Base-by-base conservation (phyloP, 64 coral and sea anemone species). In the Orbicella faveolata region DNA sequence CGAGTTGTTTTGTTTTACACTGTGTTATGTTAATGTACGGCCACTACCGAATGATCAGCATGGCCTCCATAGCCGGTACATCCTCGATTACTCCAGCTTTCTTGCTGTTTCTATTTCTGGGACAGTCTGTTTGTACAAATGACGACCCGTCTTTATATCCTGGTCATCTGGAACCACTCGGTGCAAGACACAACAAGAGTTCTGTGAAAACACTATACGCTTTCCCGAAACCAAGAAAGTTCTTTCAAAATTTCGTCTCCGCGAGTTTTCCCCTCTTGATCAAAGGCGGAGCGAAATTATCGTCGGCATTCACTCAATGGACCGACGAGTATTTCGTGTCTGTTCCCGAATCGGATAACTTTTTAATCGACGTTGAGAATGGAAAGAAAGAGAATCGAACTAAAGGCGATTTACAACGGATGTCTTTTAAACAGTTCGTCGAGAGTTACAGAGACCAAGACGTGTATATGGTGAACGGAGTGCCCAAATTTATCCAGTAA, bases 331-430 rank as follows among this genome's bases (percentile, higher is more conserved):
- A 89, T 78, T 78, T 89, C 36, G 10, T 36, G 35, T 68, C 41
- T 79, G 0, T 79, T 48, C 30, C 72, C 2, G 75, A 79, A 67
- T 59, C 74, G 7, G 65, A 79, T 2, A 78, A 41, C 19, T 39
- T 63, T 48, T 23, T 4, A 6, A 77, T 89, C 77, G 87, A 78
- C 36, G 76, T 65, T 10, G 87, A 89, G 36, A 36, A 79, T 66
- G 87, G 69, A 2, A 89, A 89, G 87, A 89, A 89, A 41, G 87
- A 89, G 61, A 79, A 89, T 67, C 72, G 87, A 20, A 64, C 75
- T 26, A 66, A 66, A 61, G 55, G 34, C 15, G 36, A 75, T 34
- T 53, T 54, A 23, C 37, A 57, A 68, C 37, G 36, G 1, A 62
- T 70, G 41, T 48, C 87, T 57, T 89, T 89, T 61, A 79, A 55